Base-by-base conservation (phyloP, 2,888 invertebrate genomes). In the Steinernema carpocapsae region DNA sequence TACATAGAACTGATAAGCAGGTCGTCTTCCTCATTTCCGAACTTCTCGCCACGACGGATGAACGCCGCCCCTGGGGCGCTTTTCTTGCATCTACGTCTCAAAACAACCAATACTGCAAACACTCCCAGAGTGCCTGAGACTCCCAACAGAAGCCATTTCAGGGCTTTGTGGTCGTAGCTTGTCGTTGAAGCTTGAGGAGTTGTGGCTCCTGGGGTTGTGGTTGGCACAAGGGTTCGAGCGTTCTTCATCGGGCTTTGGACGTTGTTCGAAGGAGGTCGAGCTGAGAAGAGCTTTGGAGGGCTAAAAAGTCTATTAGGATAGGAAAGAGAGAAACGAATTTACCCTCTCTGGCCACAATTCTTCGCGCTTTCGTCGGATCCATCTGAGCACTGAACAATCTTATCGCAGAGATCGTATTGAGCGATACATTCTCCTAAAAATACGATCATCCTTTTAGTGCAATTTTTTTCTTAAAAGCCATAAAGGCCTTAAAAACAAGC, bases 321-420 rank as follows among this genome's bases (percentile, higher is more conserved):
- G 64, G 32, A 37, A 17, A 19, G 56, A 24, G 3, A 32, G 17
- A 64, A 14, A 6, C 17, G 19, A 64, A 32, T 17, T 64, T 64
- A 56, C 56, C 24, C 12, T 48, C 12, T 19, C 29, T 26, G 29
- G 37, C 64, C 64, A 64, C 74, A 74, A 78, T 94, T 91, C 89
- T 94, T 94, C 4, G 3, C 24, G 43, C 43, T 56, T n/a, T 77
- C 77, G 88, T 95, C 95, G 87, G 94, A 94, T 80, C 92, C 93
- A 89, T 94, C 94, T 1, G 92, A 91, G 89, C 88, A 78, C 48
- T 79, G 76, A 42, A 94, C 92, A 83, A 95, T 93, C 73, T 94
- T 94, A 89, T 95, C 94, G 87, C 95, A 95, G 17, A 93, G 94
- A 89, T 95, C 95, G 89, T 95, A 95, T 83, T 95, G 92, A 10